Base-by-base conservation (phyloP, 2,113 vertebrate species). In the Carlito syrichta region DNA sequence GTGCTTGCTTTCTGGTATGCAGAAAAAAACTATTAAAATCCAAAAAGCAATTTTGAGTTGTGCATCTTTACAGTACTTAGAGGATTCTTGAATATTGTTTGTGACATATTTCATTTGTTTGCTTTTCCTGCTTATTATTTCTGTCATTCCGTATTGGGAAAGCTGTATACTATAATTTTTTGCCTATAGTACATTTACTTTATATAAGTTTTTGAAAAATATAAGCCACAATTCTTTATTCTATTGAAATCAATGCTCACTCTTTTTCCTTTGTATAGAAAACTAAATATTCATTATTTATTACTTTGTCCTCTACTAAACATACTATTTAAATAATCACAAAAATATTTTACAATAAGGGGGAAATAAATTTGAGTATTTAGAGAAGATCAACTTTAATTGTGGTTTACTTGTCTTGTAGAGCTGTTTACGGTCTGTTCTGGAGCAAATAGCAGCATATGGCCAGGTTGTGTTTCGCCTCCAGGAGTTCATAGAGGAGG, bases 401-500 rank as follows among this genome's bases (percentile, higher is more conserved):
- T 54, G 14, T 23, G 11, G 14, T 69, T 66, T 50, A 84, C 38
- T 97, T 83, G 35, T 63, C 0, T 71, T 32, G 2, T 96, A 99
- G 99, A 99, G 98, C 96, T 99, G 99, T 71, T 98, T 99, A 94
- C 99, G 97, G 30, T 99, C 99, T 40, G 98, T 99, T 12, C 97
- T 99, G 97, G 99, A 99, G 92, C 99, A 99, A 68, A 98, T 99
- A 27, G 99, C 99, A 0, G 99, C 99, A 0, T 99, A 99, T 76
- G 99, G 99, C 19, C 99, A 99, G 98, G 99, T 99, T 7, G 99
- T 99, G 43, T 99, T 99, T 94, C 98, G 99, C 86, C 98, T 99
- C 23, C 99, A 99, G 98, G 99, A 99, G 92, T 99, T 99, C 95
- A 99, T 99, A n/a, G 99, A 99, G 95, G 99, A 99, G 96, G 99